Base-by-base conservation (phyloP, 2,113 vertebrate genomes). In the Dicentrarchus labrax region DNA sequence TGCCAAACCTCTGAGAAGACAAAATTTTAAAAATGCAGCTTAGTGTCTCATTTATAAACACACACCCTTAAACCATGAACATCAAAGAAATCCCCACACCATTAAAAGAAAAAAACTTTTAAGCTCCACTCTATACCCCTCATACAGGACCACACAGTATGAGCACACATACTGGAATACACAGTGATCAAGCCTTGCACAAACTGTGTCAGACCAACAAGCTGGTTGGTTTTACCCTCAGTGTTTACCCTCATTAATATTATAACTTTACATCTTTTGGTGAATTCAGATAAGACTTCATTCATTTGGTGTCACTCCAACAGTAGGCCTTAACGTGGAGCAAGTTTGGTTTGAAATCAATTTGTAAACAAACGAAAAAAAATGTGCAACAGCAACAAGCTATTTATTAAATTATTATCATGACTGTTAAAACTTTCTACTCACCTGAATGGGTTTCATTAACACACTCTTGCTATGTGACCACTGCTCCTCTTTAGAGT, bases 41-140 rank as follows among this genome's bases (percentile, higher is more conserved):
- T 41, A 57, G 11, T 64, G 13, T 47, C 60, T 71, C 48, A 80
- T 72, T 51, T 41, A 21, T 45, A 38, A 53, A 79, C 38, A 76
- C 71, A 43, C 9, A 24, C 48, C 45, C 30, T 62, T 21, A 7
- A 76, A 64, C 22, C 39, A 48, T 24, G 15, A 51, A 62, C 17
- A 47, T 76, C 0, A 43, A 36, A 51, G 68, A 72, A 38, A 68
- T 5, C 24, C 11, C n/a, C 48, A 59, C 16, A 61, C 36, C 47
- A 51, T 43, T 53, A 43, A 61, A 56, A 41, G 5, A 17, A 48
- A 24, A 41, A 22, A 62, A 43, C 41, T 9, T 50, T 30, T 38
- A 9, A 39, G 13, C 48, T 64, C 38, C 22, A 15, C 2, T 36
- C 36, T 39, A 21, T 30, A 43, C 45, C 17, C 56, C 66, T 48